Conservation (phyloP, 1,140 invertebrate species). For the Brachionus sp. region DNA sequence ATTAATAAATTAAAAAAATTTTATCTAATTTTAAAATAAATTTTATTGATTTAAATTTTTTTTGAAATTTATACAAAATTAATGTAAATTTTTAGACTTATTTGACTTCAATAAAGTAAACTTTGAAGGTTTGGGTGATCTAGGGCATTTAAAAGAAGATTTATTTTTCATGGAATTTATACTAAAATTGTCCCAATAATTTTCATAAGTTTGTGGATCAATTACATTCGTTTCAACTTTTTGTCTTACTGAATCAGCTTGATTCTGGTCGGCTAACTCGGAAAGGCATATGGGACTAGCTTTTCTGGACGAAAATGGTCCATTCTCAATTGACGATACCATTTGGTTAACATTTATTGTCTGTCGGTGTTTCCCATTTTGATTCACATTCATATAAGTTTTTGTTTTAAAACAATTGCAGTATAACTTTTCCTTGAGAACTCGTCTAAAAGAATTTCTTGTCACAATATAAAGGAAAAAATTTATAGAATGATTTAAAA, state of each 20-base stretch:
- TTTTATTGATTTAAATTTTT: not conserved
- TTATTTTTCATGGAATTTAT: not conserved
- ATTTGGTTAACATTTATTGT: not conserved
- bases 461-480: conserved; percentile 41
- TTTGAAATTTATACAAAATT: not conserved
- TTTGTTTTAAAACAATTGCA: conserved; percentile 12
- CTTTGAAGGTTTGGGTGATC: not conserved
- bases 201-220: conserved; percentile 35
- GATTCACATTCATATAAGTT: not conserved
- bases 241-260: not conserved
- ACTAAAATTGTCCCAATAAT: conserved; percentile 26
- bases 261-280: not conserved
- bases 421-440: conserved; percentile 22
- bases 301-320: not conserved
- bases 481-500: conserved; percentile 40
- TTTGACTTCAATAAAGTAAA: not conserved
- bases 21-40: not conserved
- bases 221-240: not conserved
- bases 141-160: not conserved
- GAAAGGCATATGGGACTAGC: not conserved
- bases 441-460: not conserved
- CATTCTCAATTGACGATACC: not conserved
- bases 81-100: not conserved
- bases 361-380: not conserved
- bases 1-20: not conserved